phyloP scores from a whole-genome alignment of 53 echinoderm and acorn worm genomes.

The Zoroaster sp. region DNA sequence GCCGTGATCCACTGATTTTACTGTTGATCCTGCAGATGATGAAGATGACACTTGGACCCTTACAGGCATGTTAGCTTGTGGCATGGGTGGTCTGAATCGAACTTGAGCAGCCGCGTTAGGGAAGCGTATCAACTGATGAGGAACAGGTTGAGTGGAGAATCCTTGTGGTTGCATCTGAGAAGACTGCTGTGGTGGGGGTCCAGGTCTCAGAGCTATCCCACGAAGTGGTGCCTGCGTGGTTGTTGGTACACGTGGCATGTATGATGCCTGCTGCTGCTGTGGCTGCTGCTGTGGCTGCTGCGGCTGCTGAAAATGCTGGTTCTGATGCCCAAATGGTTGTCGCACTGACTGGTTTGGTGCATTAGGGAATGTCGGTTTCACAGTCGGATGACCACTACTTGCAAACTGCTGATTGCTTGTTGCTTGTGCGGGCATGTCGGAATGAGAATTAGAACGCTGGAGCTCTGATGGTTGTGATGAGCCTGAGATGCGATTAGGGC shows the following conservation, averaged over 20 bases:
- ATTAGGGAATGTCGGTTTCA: slow-evolving; percentile 23
- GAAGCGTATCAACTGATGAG: slow-evolving; percentile 27
- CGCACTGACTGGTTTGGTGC: slow-evolving; percentile 14
- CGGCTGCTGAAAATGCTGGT: slow-evolving; percentile 24
- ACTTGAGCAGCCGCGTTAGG: slow-evolving; percentile 4
- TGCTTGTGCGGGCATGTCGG: not conserved
- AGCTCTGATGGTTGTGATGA: slow-evolving; percentile 22
- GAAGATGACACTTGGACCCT: slow-evolving; percentile 6
- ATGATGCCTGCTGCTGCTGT: slow-evolving; percentile 8
- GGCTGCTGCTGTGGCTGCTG: not conserved
- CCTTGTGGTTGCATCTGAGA: slow-evolving; percentile 52
- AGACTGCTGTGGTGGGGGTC: slow-evolving; percentile 15
- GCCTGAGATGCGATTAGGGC: slow-evolving; percentile 58
- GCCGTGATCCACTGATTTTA: not conserved
- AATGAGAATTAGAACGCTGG: slow-evolving; percentile 30
- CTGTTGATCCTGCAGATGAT: not conserved
- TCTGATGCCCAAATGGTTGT: slow-evolving; percentile 3
- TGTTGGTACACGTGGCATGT: slow-evolving; percentile 24
- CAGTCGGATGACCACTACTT: not conserved
- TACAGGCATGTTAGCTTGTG: slow-evolving; percentile 2
- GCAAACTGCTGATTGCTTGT: slow-evolving; percentile 13
- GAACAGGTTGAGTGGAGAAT: slow-evolving; percentile 26
- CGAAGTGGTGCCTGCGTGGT: slow-evolving; percentile 36
- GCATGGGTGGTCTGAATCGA: slow-evolving; percentile 24
- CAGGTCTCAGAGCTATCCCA: not conserved